Base-by-base conservation (phyloP, 2,888 invertebrate genomes). In the Masnerella sp. region DNA sequence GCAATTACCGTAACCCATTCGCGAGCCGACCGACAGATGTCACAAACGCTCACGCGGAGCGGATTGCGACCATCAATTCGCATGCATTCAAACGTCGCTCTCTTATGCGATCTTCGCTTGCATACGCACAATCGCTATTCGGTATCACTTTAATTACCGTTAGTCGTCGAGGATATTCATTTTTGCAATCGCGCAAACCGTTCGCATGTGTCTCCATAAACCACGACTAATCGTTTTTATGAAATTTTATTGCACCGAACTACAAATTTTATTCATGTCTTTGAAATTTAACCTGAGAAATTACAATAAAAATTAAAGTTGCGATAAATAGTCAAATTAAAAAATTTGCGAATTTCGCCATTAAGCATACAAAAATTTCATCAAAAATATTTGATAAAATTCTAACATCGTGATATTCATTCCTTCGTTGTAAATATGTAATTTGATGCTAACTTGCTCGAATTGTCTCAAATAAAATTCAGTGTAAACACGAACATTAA, bases 1-100 rank as follows among this genome's bases (percentile, higher is more conserved):
- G 72, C 65, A 65, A 72, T 72, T 72, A 65, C 72, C 54, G 72
- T 45, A 64, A 72, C 59, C 71, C 65, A 52, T 45, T 52, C 68
- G 34, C 52, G 14, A 51, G 47, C 20, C 56, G 47, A 45, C 45
- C 72, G 72, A 72, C 72, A 72, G 72, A 72, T 72, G 64, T 72
- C 65, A 65, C 65, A 68, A 68, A 68, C 68, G 52, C 59, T 68
- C 68, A 56, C 65, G 68, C 59, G 43, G 45, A 34, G 68, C 43
- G 59, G 52, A 67, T 68, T 59, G 68, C 68, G 68, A 59, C 68
- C 68, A 59, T 58, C 68, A 59, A 59, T 68, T 68, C 59, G 45
- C 68, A 59, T 36, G 68, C 52, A 68, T 68, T 68, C 51, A 58
- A 68, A 58, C 58, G 67, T 68, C 67, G 58, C 58, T 58, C 67